Evolutionary conservation across 2,888 invertebrate genomes (phyloP).

Genomic region (Xestoiulus laeticollis): DNA sequence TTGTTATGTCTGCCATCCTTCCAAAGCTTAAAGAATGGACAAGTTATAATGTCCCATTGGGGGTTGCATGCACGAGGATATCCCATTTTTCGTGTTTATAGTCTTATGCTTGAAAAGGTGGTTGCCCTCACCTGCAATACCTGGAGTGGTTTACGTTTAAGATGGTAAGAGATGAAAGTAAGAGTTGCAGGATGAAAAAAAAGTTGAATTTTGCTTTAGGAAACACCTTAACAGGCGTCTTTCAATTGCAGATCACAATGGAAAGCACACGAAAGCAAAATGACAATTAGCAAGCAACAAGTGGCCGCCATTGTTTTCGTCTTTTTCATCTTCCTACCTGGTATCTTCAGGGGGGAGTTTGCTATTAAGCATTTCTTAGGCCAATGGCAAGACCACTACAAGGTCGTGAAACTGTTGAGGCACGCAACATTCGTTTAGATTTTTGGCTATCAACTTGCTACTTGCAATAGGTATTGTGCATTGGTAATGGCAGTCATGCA

Average conservation of each 20-base stretch:
- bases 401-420: neutral
- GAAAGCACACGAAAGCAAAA: slow-evolving; percentile 12
- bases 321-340: slow-evolving; percentile 10
- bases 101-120: neutral
- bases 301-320: slow-evolving; percentile 12
- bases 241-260: neutral
- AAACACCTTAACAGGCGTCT: neutral
- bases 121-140: neutral
- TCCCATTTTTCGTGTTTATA: slow-evolving; percentile 11
- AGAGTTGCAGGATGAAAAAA: slow-evolving; percentile 1
- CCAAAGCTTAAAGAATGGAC: neutral
- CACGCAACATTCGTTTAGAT: neutral
- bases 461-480: neutral
- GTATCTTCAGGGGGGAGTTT: neutral
- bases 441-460: neutral
- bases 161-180: neutral
- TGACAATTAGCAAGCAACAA: neutral
- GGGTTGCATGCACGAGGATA: neutral
- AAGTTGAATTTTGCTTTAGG: slow-evolving; percentile 3
- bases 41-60: slow-evolving; percentile 19
- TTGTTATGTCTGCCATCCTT: neutral
- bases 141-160: neutral
- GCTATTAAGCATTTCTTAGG: neutral
- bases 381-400: slow-evolving; percentile 11
- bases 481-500: neutral